Conservation (phyloP, 2,888 invertebrate genomes). For the Epinotia demarniana region DNA sequence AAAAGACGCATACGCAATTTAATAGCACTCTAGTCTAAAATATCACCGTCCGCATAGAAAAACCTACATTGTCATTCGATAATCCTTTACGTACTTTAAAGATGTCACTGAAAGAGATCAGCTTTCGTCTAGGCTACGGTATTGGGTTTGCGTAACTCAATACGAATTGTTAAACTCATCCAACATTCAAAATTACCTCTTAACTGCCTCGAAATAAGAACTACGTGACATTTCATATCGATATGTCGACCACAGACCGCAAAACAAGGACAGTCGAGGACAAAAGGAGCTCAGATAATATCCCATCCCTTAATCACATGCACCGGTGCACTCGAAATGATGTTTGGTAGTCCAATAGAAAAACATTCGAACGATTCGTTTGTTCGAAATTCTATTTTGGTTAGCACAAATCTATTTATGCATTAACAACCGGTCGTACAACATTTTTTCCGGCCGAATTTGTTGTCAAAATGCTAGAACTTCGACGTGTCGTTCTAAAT, state of each 20-base stretch:
- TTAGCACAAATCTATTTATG: constrained; percentile 66
- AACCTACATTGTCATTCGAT: constrained; percentile 81
- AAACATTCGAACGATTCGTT: constrained; percentile 68
- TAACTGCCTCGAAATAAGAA: constrained; percentile 60
- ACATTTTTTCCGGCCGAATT: constrained; percentile 62
- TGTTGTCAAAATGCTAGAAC: constrained; percentile 72
- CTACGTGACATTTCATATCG: constrained; percentile 53
- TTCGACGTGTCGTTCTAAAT: constrained; percentile 69
- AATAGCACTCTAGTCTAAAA: constrained; percentile 81
- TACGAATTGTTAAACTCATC: constrained; percentile 66
- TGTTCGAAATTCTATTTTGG: constrained; percentile 72
- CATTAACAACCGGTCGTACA: constrained; percentile 68
- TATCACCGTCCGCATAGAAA: constrained; percentile 70
- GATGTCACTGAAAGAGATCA: constrained; percentile 83
- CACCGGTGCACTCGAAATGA: constrained; percentile 80
- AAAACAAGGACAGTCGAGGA: constrained; percentile 74
- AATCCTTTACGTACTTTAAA: constrained; percentile 82
- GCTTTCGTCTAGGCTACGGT: constrained; percentile 80
- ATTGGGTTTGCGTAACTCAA: constrained; percentile 83
- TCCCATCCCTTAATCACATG: constrained; percentile 84
- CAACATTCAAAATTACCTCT: constrained; percentile 52
- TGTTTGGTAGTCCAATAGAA: constrained; percentile 74
- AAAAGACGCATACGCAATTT: constrained; percentile 83
- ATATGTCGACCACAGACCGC: constrained; percentile 76
- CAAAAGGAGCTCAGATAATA: constrained; percentile 79